Evolutionary conservation across 2,888 invertebrate species (phyloP).

Genomic region (Laspeyria flexula): DNA sequence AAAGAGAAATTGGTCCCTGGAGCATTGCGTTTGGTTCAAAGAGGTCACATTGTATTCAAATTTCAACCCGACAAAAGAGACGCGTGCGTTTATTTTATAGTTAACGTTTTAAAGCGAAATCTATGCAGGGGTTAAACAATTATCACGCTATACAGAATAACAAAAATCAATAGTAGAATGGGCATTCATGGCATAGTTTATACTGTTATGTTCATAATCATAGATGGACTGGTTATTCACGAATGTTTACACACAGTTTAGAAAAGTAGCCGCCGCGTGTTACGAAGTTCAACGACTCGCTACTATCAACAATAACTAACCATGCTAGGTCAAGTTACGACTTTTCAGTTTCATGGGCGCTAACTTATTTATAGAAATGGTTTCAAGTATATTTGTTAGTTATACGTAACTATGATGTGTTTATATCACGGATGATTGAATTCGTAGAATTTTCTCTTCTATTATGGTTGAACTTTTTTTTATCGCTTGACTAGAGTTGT

Average conservation of each 20-base stretch:
- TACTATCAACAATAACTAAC: constrained; percentile 31
- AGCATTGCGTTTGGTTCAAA: constrained; percentile 54
- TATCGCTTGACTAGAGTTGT: too few relatives aligned
- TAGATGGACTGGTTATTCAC: constrained; percentile 33
- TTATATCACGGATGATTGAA: too few relatives aligned
- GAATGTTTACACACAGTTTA: constrained; percentile 26
- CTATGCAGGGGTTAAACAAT: constrained; percentile 52
- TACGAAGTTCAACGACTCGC: constrained; percentile 29
- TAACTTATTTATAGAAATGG: constrained; percentile 5
- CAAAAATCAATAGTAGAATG: constrained; percentile 64
- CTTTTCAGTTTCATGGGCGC: constrained; percentile 25
- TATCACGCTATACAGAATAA: constrained; percentile 61
- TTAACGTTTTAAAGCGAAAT: constrained; percentile 68
- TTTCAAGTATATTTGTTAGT: too few relatives aligned
- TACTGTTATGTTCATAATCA: constrained; percentile 39
- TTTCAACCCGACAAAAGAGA: constrained; percentile 55
- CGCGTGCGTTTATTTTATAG: constrained; percentile 61
- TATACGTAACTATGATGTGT: background rate
- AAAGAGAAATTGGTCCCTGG: constrained; percentile 52
- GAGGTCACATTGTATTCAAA: constrained; percentile 55
- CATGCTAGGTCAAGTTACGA: constrained; percentile 14
- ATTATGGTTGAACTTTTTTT: too few relatives aligned
- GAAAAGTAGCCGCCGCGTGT: constrained; percentile 8
- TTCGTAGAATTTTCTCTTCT: too few relatives aligned
- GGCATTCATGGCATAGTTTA: constrained; percentile 41